Conservation (phyloP, 2,113 vertebrate species). For the Nibea albiflora region DNA sequence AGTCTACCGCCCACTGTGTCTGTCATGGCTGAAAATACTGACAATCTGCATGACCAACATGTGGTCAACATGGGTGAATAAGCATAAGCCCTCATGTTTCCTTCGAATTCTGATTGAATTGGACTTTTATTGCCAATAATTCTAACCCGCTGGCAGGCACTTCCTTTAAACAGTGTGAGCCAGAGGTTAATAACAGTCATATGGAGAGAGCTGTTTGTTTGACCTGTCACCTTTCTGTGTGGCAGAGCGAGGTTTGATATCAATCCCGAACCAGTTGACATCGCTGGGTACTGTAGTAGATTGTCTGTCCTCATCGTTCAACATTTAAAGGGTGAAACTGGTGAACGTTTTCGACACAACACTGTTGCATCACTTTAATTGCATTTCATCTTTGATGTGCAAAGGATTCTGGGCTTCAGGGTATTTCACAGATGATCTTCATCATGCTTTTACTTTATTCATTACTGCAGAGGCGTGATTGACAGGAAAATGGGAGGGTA, state of each 20-base stretch:
- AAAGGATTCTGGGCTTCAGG: conserved; percentile 13
- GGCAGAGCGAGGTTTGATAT: conserved; percentile 2
- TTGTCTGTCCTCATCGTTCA: neutral
- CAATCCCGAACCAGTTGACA: neutral
- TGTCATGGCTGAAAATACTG: neutral
- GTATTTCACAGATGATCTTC: conserved; percentile 13
- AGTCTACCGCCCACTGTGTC: neutral
- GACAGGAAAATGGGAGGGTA: conserved; percentile 15
- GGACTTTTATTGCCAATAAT: conserved; percentile 60
- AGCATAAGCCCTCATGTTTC: conserved; percentile 23
- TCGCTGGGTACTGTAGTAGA: neutral
- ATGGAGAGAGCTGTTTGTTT: conserved; percentile 58
- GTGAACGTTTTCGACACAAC: neutral
- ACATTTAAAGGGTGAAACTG: neutral
- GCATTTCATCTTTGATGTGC: conserved; percentile 12
- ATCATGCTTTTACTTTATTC: conserved; percentile 15
- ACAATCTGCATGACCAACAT: conserved; percentile 7
- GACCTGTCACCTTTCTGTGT: conserved; percentile 46
- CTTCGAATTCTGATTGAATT: conserved; percentile 59
- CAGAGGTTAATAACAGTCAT: conserved; percentile 63
- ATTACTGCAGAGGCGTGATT: conserved; percentile 35
- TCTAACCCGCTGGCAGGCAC: conserved; percentile 43
- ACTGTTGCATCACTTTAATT: conserved; percentile 16
- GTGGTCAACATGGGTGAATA: conserved; percentile 33
- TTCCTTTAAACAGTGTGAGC: conserved; percentile 46